Base-by-base conservation (phyloP, 2,888 invertebrate genomes). In the Trachelus iudaicus region DNA sequence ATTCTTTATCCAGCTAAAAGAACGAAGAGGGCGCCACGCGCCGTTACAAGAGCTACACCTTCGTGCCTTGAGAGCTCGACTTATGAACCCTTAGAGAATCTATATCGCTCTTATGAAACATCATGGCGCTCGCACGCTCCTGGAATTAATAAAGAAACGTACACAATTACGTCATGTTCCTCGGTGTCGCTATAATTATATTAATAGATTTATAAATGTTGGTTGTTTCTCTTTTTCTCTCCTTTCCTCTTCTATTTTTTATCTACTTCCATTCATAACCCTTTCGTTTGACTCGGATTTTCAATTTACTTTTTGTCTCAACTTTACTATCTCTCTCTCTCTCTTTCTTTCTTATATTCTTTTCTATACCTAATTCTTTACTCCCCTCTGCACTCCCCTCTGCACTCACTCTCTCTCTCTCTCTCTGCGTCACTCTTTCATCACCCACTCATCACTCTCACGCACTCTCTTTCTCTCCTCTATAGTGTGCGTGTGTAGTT, bases 201-300 rank as follows among this genome's bases (percentile, higher is more conserved):
- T 33, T 34, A 71, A 71, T 71, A 71, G 71, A 71, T 71, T 71
- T 71, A 71, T 34, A 71, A 71, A 71, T 71, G 71, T 71, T 34
- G 23, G 23, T 56, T 56, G 56, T 56, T 56, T 56, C 56, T 56
- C 40, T 56, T 2, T 56, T 23, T 56, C 56, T 56, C 56, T 23
- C 23, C 9, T 33, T 33, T 30, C 71, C 9, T 31, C 71, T 9
- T 6, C 71, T 71, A 71, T 31, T 31, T 71, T 71, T 71, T 71
- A 71, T 71, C 34, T 71, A 71, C 6, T 12, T 31, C 71, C 71
- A 34, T 71, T 34, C 31, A 15, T 23, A n/a, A 33, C 71, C 71
- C 34, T 34, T 34, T 31, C 12, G 4, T 71, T 56, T 56, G 9
- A 56, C 56, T 23, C 2, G 56, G 23, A 56, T 56, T 56, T 56